Percentiles rank a stretch among this genome's conserved stretches.
Evolutionary conservation across 2,888 invertebrate species (phyloP).

Genomic region (Melinaea menophilus): DNA sequence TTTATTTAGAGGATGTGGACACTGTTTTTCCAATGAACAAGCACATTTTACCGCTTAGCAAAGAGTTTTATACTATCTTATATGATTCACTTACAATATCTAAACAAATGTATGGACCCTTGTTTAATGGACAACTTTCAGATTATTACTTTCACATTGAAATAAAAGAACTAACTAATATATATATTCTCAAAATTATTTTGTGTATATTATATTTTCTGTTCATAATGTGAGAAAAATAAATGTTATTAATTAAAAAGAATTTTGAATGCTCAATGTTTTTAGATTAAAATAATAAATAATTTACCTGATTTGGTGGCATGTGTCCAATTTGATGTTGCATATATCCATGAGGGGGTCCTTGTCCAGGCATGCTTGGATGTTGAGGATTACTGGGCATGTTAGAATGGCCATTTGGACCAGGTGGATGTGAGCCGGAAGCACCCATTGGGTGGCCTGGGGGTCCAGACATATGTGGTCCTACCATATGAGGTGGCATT

Average conservation of each 20-base stretch:
- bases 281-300: neutral
- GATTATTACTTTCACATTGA: constrained; percentile 8
- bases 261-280: constrained; percentile 1
- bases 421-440: constrained; percentile 58
- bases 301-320: constrained; percentile 72
- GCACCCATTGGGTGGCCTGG: constrained; percentile 65
- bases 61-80: constrained; percentile 48
- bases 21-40: constrained; percentile 41
- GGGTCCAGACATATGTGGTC: constrained; percentile 64
- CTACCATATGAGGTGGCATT: constrained; percentile 71
- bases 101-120: constrained; percentile 58
- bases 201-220: neutral
- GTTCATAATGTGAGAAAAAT: neutral
- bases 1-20: constrained; percentile 47
- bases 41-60: constrained; percentile 43
- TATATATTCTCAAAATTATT: neutral
- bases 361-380: constrained; percentile 74
- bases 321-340: constrained; percentile 78
- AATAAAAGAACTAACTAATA: neutral
- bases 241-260: neutral
- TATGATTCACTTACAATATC: constrained; percentile 50
- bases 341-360: constrained; percentile 80
- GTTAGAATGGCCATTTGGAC: constrained; percentile 75
- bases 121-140: constrained; percentile 44
- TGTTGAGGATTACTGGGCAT: constrained; percentile 69